Evolutionary conservation across 2,888 invertebrate genomes (phyloP), one percentile per base, ranked within the genome.

Genomic region (Anticlea derivata): DNA sequence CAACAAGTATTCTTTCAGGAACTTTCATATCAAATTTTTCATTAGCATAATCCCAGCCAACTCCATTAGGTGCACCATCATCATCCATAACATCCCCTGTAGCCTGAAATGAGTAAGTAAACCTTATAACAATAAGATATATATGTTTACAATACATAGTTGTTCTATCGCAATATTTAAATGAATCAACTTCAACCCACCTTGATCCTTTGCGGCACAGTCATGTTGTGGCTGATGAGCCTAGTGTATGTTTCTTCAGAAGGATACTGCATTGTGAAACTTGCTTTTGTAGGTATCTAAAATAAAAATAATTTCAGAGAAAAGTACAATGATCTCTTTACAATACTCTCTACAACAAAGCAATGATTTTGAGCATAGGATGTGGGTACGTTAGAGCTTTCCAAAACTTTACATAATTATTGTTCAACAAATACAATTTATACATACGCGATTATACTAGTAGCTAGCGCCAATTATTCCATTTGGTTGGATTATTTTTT

Each of bases 1-100:
- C 93, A 35, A 98, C 95, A 63, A 98, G 92, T 78, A 98, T 98
- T 74, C 97, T 93, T 73, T 98, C 98, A 1, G 98, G 98, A 26
- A 98, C 98, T 74, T 95, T 95, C 98, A 98, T 98, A 66, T 95
- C 95, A 79, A 96, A 94, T 83, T 95, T 95, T 66, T 96, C 96
- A 68, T 92, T 92, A 54, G 92, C 91, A 75, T 93, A 92, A 63
- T 92, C 91, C 94, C 94, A 95, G 30, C 92, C 92, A 45, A 93
- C 92, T 59, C 94, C 93, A 77, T 94, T 93, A 5, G 93, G 87
- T n/a, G 90, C 73, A 65, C 84, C 77, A 43, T 95, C 94, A 45
- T 94, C 93, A 68, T 94, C 94, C 12, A 90, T 91, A 62, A 88
- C 92, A 70, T 94, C 94, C 7, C 95, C 95, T 61, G 93, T 94